Evolutionary conservation across 1,140 invertebrate genomes (phyloP), one percentile per base, ranked within the genome.

Genomic region (Lethocerus indicus): DNA sequence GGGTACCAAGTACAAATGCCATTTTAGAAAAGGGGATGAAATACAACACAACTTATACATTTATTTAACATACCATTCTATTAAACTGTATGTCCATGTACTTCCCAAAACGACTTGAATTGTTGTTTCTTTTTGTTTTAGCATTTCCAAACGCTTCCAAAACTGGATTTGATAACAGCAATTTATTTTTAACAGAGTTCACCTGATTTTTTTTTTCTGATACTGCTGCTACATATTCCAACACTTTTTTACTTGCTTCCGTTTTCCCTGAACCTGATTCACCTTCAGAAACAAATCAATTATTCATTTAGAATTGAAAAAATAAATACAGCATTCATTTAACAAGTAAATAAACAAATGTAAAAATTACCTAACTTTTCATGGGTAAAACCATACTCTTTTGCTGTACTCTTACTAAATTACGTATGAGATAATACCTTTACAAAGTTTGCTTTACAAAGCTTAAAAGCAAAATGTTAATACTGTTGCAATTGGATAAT

Each of bases 181-280:
- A 68, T 63, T 85, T 84, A 56, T 89, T 80, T 67, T 91, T 90
- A 3, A 91, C 86, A n/a, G 67, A 73, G 59, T 92, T 86, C 1
- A 90, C 82, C 54, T 81, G 79, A 45, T 73, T 71, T 47, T 80
- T 75, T 57, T 87, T 78, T 37, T 83, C 81, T 1, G 86, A 86
- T 14, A 88, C 82, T 37, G 83, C 82, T 2, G 88, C 88, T 47
- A 93, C 84, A 62, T 85, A 92, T 59, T 88, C 79, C 35, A 93
- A 69, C 25, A 93, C 76, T 61, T 89, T 89, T 62, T 92, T 93
- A 16, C 84, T 88, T 0, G 85, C 84, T 64, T 92, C 87, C 1
- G 87, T 92, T 63, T 92, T 92, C 12, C 87, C 87, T 4, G 87
- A 82, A 50, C 87, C 87, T 41, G 84, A 88, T 69, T 92, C 87